phyloP scores from a whole-genome alignment of 2,113 vertebrate genomes.

The Xiphophorus maculatus region DNA sequence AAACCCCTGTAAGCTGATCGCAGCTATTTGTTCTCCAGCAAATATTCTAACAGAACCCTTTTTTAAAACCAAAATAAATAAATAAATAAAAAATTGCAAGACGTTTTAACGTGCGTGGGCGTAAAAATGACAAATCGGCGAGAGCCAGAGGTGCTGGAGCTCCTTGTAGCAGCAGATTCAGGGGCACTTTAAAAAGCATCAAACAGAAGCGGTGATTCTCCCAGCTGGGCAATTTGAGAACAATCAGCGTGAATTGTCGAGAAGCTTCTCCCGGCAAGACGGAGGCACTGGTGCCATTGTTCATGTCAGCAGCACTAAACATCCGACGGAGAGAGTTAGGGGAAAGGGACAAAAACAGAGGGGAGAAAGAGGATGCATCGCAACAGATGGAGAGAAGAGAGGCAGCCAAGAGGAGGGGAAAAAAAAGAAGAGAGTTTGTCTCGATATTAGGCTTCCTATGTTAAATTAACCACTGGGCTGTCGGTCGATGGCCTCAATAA shows the following conservation, averaged over 20 bases:
- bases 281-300: slow-evolving; percentile 60
- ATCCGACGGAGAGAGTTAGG: slow-evolving; percentile 24
- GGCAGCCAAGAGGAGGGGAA: neutral
- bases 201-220: slow-evolving; percentile 69
- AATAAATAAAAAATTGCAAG: slow-evolving; percentile 10
- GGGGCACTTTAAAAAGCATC: slow-evolving; percentile 71
- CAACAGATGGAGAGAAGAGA: neutral
- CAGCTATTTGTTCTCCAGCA: slow-evolving; percentile 37
- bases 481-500: slow-evolving; percentile 64
- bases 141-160: slow-evolving; percentile 41
- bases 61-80: slow-evolving; percentile 9
- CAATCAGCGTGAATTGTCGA: slow-evolving; percentile 75
- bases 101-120: neutral
- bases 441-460: slow-evolving; percentile 43
- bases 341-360: slow-evolving; percentile 1
- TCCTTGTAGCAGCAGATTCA: slow-evolving; percentile 60
- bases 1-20: slow-evolving; percentile 17
- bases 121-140: slow-evolving; percentile 46
- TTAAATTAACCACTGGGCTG: slow-evolving; percentile 58
- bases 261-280: slow-evolving; percentile 53
- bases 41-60: slow-evolving; percentile 44
- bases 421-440: slow-evolving; percentile 21
- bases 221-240: slow-evolving; percentile 74
- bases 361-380: neutral
- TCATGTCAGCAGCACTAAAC: slow-evolving; percentile 66